Evolutionary conservation across 2,113 vertebrate species (phyloP).

Genomic region (Tragelaphus buxtoni): DNA sequence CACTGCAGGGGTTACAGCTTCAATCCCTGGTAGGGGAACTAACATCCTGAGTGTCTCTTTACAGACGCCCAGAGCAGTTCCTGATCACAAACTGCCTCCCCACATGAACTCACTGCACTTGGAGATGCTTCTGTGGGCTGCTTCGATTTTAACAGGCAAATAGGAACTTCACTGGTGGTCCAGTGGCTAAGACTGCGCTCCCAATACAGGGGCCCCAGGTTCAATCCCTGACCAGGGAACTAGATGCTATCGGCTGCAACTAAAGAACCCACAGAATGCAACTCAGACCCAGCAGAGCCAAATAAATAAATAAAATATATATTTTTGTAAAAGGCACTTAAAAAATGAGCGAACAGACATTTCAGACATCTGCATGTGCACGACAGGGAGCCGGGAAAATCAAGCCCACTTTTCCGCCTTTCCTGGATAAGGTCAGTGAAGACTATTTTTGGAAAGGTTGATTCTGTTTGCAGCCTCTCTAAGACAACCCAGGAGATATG

Average conservation of each 20-base stretch:
- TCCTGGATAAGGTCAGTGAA: not conserved
- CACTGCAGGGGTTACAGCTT: not conserved
- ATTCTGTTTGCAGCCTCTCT: not conserved
- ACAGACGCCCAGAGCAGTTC: not conserved
- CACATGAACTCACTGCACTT: rapidly evolving
- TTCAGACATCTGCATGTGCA: rapidly evolving
- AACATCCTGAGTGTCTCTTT: not conserved
- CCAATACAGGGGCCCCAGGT: not conserved
- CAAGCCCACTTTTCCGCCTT: not conserved
- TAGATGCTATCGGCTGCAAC: not conserved
- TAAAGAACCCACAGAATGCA: not conserved
- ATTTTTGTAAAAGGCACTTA: not conserved
- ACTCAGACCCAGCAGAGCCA: not conserved
- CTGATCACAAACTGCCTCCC: not conserved
- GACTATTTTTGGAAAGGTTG: not conserved
- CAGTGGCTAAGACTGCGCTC: not conserved
- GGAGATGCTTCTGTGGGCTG: not conserved
- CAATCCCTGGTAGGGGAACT: not conserved
- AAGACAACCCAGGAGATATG: not conserved
- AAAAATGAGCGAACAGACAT: not conserved
- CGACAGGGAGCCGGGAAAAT: not conserved
- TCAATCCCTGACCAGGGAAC: not conserved
- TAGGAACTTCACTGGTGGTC: not conserved
- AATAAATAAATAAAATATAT: not conserved
- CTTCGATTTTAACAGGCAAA: not conserved